Evolutionary conservation across 2,888 invertebrate species (phyloP).

Genomic region (Aspidiotus rigidus): DNA sequence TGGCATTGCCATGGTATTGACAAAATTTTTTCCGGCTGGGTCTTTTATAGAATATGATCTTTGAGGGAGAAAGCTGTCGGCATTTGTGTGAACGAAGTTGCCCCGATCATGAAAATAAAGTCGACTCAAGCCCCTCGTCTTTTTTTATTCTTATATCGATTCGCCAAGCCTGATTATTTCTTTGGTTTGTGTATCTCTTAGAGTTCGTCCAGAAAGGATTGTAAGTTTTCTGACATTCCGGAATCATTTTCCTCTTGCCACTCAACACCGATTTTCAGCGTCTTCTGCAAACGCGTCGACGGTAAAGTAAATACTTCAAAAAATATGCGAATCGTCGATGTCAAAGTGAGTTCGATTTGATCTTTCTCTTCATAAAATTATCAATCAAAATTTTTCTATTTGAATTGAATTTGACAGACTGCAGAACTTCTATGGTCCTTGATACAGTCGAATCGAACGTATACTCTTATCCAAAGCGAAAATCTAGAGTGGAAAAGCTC

Average conservation of each 20-base stretch:
- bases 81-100: too few relatives aligned
- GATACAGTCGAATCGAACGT: not conserved
- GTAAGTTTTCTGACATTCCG: constrained; percentile 7
- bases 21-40: too few relatives aligned
- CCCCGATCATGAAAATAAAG: too few relatives aligned
- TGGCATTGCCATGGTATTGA: too few relatives aligned
- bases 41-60: too few relatives aligned
- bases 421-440: constrained; percentile 17
- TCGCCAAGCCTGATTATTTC: not conserved
- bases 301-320: constrained; percentile 1
- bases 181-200: not conserved
- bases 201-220: constrained; percentile 6
- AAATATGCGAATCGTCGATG: too few relatives aligned
- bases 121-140: too few relatives aligned
- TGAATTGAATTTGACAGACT: constrained; percentile 7
- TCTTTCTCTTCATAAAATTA: too few relatives aligned
- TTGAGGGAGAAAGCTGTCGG: too few relatives aligned
- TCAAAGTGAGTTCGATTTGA: too few relatives aligned
- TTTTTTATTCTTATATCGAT: too few relatives aligned
- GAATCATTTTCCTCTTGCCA: constrained; percentile 8
- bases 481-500: constrained; percentile 16
- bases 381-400: not conserved
- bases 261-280: constrained; percentile 1
- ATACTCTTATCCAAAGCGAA: constrained; percentile 11
- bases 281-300: constrained; percentile 27